phyloP scores from a whole-genome alignment of 2,888 invertebrate genomes.

The Hartigia nigra region DNA sequence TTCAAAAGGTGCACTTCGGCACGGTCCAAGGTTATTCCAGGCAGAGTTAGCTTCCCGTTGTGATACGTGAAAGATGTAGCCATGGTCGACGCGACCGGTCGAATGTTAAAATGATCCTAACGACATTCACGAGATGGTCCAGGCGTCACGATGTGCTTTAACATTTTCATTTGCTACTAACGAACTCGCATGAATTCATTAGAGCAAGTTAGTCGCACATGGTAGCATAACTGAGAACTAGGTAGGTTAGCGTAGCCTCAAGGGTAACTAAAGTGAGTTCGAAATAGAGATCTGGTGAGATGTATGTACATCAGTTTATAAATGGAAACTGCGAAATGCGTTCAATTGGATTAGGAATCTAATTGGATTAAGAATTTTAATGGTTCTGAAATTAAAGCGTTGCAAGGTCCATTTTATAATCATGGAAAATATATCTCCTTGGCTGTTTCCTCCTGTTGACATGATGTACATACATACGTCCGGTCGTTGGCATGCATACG shows the following conservation, averaged over 20 bases:
- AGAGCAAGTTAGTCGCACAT: not conserved
- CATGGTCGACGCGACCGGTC: not conserved
- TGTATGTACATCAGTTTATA: not conserved
- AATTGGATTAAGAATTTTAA: not conserved
- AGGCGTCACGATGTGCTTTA: not conserved
- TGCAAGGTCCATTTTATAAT: not conserved
- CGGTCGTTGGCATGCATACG: not conserved
- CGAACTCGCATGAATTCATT: not conserved
- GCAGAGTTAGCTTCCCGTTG: not conserved
- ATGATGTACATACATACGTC: not conserved
- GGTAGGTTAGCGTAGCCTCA: not conserved
- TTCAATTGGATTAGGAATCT: not conserved
- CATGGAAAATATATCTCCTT: not conserved
- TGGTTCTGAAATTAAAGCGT: not conserved
- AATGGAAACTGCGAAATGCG: not conserved
- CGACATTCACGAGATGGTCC: not conserved
- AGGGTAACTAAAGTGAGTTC: not conserved
- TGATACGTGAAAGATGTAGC: not conserved
- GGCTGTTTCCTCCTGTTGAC: not conserved
- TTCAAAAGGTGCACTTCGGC: not conserved
- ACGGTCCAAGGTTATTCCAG: not conserved
- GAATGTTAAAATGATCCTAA: not conserved
- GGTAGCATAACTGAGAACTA: not conserved
- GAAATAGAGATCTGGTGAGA: not conserved
- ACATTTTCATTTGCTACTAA: not conserved